Evolutionary conservation across 2,888 invertebrate genomes (phyloP).

Genomic region (Cataglyphis cursor): DNA sequence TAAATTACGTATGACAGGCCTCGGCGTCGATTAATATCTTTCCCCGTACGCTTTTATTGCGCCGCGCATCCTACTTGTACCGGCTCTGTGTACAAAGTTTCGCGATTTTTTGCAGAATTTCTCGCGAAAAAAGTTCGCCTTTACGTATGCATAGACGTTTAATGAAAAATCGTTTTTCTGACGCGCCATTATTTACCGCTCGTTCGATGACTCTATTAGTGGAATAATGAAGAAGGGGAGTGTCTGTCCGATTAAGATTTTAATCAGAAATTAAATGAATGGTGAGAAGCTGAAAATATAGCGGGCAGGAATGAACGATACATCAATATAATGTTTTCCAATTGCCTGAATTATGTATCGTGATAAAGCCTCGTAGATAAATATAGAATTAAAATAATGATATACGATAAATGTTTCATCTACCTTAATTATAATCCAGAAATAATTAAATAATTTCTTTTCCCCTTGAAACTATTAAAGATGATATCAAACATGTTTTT

Average conservation of each 20-base stretch:
- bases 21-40: constrained; percentile 41
- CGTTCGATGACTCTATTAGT: constrained; percentile 41
- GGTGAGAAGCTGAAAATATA: constrained; percentile 1
- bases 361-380: not conserved
- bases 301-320: not conserved
- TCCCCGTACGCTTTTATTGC: constrained; percentile 28
- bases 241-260: constrained; percentile 44
- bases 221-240: constrained; percentile 39
- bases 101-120: not conserved
- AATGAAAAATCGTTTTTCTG: constrained; percentile 38
- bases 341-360: not conserved
- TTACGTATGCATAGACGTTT: constrained; percentile 43
- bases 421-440: constrained; percentile 27
- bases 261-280: constrained; percentile 44
- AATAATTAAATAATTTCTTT: constrained; percentile 10
- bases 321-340: not conserved
- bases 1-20: constrained; percentile 48
- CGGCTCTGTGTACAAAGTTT: constrained; percentile 16
- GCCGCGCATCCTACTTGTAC: constrained; percentile 24
- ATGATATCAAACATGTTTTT: constrained; percentile 1
- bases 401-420: not conserved
- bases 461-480: constrained; percentile 16
- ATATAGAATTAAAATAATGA: constrained; percentile 6
- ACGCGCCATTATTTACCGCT: constrained; percentile 38
- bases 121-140: constrained; percentile 29